Conservation (phyloP, 1,140 invertebrate genomes). For the Chironomus striatipennis region DNA sequence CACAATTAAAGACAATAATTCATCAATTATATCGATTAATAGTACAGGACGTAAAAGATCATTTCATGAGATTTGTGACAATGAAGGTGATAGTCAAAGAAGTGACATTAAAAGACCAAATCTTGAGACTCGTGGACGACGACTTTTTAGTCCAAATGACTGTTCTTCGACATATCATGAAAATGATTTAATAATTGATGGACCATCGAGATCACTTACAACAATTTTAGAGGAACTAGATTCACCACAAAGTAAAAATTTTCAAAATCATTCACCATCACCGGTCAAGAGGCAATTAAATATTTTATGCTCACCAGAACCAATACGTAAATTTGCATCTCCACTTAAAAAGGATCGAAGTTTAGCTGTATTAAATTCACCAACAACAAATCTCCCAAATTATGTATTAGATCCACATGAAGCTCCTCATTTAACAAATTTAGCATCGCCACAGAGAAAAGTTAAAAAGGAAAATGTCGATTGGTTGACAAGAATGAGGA, state of each 20-base stretch:
- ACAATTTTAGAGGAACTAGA: conserved; percentile 16
- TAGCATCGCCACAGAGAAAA: conserved; percentile 58
- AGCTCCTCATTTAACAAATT: conserved; percentile 55
- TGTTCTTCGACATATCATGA: background rate
- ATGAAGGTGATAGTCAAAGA: conserved; percentile 34
- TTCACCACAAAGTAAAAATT: conserved; percentile 26
- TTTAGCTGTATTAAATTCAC: conserved; percentile 44
- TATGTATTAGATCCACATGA: conserved; percentile 58
- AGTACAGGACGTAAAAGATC: conserved; percentile 20
- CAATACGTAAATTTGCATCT: background rate
- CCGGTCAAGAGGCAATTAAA: background rate
- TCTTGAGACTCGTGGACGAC: conserved; percentile 38
- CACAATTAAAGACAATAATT: conserved; percentile 29
- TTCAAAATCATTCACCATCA: conserved; percentile 25
- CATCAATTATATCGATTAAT: background rate
- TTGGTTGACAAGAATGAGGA: conserved; percentile 60
- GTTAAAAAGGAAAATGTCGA: conserved; percentile 52
- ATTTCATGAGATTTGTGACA: conserved; percentile 27
- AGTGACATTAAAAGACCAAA: conserved; percentile 36
- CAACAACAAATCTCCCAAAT: conserved; percentile 67
- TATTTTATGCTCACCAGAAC: background rate
- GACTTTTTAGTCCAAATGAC: conserved; percentile 37
- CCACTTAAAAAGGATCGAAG: background rate
- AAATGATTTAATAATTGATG: background rate
- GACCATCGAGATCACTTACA: background rate